phyloP scores from a whole-genome alignment of 2,888 invertebrate genomes.

The Cetonia aurata region DNA sequence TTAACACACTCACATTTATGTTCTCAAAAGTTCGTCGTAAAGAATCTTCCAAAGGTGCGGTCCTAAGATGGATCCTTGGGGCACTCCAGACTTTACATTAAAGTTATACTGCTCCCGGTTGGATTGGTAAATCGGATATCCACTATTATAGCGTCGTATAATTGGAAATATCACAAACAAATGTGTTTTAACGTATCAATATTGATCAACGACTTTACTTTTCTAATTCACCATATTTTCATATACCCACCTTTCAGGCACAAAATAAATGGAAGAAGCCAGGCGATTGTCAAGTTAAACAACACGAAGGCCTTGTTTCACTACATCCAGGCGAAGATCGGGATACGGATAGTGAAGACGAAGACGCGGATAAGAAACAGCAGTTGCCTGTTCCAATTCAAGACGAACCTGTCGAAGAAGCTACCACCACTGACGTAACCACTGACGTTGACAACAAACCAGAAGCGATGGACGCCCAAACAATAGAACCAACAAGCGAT shows the following conservation, averaged over 20 bases:
- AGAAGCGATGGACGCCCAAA: slow-evolving; percentile 35
- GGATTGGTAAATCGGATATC: no score
- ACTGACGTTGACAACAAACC: slow-evolving; percentile 28
- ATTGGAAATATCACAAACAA: slow-evolving; percentile 11
- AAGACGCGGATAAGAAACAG: slow-evolving; percentile 64
- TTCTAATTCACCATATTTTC: no score
- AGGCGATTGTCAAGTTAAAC: slow-evolving; percentile 69
- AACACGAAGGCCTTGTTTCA: slow-evolving; percentile 72
- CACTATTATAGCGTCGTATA: neutral
- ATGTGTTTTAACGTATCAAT: neutral
- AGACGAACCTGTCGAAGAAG: slow-evolving; percentile 62
- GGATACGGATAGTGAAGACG: slow-evolving; percentile 75
- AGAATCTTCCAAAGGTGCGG: no score
- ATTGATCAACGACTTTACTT: neutral
- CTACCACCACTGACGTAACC: slow-evolving; percentile 32
- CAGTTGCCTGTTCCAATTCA: slow-evolving; percentile 63
- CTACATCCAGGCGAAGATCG: slow-evolving; percentile 77
- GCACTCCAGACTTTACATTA: no score
- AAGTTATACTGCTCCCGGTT: no score
- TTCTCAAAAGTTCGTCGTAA: no score
- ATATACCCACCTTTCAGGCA: slow-evolving; percentile 24
- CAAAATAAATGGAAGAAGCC: slow-evolving; percentile 74
- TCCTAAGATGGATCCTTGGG: no score
- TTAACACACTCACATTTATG: no score
- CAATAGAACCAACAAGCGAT: slow-evolving; percentile 15